Conservation (phyloP, 2,888 invertebrate genomes). For the Drosophila bunnanda region DNA sequence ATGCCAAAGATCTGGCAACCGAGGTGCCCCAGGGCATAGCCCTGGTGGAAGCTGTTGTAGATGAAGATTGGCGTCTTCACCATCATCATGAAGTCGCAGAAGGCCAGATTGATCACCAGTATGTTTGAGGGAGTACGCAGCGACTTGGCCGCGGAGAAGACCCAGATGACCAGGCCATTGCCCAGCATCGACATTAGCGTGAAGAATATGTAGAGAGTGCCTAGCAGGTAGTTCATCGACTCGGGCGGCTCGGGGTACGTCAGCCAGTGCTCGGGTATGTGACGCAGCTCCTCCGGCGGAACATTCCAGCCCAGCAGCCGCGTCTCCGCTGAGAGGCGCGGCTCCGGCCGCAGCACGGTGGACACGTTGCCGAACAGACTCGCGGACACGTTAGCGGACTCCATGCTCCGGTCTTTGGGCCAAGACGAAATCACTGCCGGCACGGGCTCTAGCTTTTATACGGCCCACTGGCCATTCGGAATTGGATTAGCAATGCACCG, state of each 20-base stretch:
- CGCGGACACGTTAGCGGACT: slow-evolving; percentile 51
- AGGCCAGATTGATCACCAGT: slow-evolving; percentile 92
- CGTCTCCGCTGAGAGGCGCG: slow-evolving; percentile 79
- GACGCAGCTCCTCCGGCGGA: slow-evolving; percentile 89
- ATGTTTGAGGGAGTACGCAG: slow-evolving; percentile 90
- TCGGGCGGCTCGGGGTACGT: slow-evolving; percentile 92
- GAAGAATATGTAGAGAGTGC: slow-evolving; percentile 91
- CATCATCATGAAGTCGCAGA: slow-evolving; percentile 95
- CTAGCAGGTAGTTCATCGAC: slow-evolving; percentile 92
- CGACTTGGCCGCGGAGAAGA: slow-evolving; percentile 87
- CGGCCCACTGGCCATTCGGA: slow-evolving; percentile 17
- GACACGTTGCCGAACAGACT: slow-evolving; percentile 67
- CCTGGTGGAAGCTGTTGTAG: slow-evolving; percentile 90
- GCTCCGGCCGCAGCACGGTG: slow-evolving; percentile 75
- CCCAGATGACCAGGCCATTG: slow-evolving; percentile 94
- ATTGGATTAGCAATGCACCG: slow-evolving; percentile 61
- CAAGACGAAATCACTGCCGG: slow-evolving; percentile 67
- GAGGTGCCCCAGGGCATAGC: slow-evolving; percentile 89
- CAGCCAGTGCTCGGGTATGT: slow-evolving; percentile 93
- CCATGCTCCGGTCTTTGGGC: slow-evolving; percentile 64
- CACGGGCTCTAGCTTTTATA: slow-evolving; percentile 49
- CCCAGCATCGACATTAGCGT: slow-evolving; percentile 90
- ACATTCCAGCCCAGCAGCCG: slow-evolving; percentile 91
- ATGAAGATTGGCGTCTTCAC: slow-evolving; percentile 90
- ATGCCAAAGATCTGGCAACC: slow-evolving; percentile 92